phyloP scores from a whole-genome alignment of 2,888 invertebrate genomes.

The Hypercompe scribonia region DNA sequence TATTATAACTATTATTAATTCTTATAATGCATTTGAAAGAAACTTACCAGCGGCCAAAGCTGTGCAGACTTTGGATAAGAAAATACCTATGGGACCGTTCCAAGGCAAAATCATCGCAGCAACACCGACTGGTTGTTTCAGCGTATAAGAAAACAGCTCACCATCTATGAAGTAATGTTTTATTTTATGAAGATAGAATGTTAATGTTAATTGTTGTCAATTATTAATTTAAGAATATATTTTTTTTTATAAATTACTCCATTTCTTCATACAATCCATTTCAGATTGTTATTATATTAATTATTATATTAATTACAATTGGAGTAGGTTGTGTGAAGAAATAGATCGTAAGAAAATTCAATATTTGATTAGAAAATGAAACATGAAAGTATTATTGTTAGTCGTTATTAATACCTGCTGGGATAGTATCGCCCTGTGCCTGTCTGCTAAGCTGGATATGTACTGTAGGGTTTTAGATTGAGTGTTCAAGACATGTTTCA shows the following conservation, averaged over 20 bases:
- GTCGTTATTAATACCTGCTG: conserved; percentile 68
- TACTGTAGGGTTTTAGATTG: conserved; percentile 88
- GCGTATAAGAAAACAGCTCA: conserved; percentile 90
- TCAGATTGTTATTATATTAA: no score
- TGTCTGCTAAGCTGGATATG: conserved; percentile 95
- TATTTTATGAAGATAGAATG: no score
- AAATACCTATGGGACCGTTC: conserved; percentile 96
- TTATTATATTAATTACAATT: no score
- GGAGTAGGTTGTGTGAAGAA: neutral
- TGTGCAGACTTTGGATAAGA: conserved; percentile 94
- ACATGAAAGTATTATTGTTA: conserved; percentile 15
- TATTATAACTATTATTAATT: neutral
- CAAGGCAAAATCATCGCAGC: conserved; percentile 96
- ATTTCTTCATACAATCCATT: no score
- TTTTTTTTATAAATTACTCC: no score
- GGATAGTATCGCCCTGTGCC: conserved; percentile 91
- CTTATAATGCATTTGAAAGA: neutral
- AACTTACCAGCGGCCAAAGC: conserved; percentile 85
- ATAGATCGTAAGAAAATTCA: neutral
- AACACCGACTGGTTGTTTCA: conserved; percentile 87
- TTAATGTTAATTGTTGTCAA: no score
- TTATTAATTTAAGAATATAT: no score
- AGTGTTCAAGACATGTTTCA: conserved; percentile 84
- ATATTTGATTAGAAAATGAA: neutral
- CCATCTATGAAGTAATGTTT: conserved; percentile 87